Conservation (phyloP, 1,140 invertebrate species). For the Euura saliciscinereae region DNA sequence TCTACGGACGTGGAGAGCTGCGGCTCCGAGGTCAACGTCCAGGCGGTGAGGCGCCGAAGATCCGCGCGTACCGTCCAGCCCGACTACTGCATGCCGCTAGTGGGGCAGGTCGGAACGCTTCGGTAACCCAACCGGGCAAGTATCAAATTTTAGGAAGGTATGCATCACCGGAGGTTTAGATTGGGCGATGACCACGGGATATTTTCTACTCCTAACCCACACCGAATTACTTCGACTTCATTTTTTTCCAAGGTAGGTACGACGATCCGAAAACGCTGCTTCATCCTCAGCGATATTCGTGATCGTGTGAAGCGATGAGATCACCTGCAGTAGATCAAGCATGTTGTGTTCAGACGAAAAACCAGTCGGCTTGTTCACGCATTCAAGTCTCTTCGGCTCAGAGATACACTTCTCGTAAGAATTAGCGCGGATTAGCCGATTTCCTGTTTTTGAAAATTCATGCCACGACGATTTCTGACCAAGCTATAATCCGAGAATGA, state of each 20-base stretch:
- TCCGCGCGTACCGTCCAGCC: conserved; percentile 32
- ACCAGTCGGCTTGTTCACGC: background rate
- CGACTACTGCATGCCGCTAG: conserved; percentile 34
- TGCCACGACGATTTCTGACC: no score
- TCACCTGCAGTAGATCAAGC: no score
- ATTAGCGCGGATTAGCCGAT: background rate
- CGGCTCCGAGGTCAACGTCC: conserved; percentile 50
- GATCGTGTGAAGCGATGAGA: no score
- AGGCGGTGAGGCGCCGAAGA: conserved; percentile 51
- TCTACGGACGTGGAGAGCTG: background rate
- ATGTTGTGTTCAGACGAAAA: no score
- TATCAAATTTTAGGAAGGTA: background rate
- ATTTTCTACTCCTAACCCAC: no score
- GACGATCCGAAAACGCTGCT: no score
- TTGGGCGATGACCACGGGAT: background rate
- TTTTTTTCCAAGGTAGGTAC: no score
- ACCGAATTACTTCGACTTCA: no score
- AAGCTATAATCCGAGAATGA: no score
- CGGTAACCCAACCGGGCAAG: background rate
- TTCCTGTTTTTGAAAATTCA: no score
- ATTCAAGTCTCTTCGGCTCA: background rate
- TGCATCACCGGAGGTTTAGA: background rate
- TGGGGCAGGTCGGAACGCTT: conserved; percentile 53
- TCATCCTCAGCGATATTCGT: no score
- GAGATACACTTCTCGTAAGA: background rate